Conservation (phyloP, 2,888 invertebrate genomes). For the Sisyra nigra region DNA sequence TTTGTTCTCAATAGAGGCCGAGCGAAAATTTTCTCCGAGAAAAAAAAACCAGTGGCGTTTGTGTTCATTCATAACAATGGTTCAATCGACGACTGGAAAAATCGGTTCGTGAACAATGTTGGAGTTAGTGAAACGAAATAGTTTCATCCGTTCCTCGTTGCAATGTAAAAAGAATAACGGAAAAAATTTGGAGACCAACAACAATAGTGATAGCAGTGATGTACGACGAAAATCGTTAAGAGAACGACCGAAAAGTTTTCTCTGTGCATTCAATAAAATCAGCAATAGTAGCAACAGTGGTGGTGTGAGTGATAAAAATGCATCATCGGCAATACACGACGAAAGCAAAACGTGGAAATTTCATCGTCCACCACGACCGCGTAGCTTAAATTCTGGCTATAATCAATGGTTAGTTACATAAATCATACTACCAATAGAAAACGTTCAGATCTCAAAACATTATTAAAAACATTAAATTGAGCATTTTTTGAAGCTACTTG, state of each 20-base stretch:
- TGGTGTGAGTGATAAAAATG: too few species aligned
- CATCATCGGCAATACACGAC: conserved; percentile 15
- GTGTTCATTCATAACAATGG: too few species aligned
- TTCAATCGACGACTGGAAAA: too few species aligned
- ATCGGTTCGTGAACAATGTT: conserved; percentile 4
- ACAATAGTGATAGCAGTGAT: neutral
- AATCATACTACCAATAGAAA: too few species aligned
- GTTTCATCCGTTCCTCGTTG: conserved; percentile 8
- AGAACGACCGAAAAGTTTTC: conserved; percentile 23
- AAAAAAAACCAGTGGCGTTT: too few species aligned
- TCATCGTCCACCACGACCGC: conserved; percentile 18
- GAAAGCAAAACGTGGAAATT: conserved; percentile 27
- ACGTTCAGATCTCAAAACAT: too few species aligned
- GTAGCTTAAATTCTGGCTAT: conserved; percentile 1
- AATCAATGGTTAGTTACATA: neutral
- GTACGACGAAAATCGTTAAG: conserved; percentile 9
- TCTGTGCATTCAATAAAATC: conserved; percentile 21
- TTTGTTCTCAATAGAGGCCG: too few species aligned
- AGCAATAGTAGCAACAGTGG: conserved; percentile 18
- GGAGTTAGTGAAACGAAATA: conserved; percentile 7
- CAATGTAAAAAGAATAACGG: conserved; percentile 17
- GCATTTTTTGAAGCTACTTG: too few species aligned
- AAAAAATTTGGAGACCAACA: conserved; percentile 14
- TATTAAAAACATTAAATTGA: too few species aligned
- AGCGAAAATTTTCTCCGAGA: too few species aligned